Base-by-base conservation (phyloP, 2,113 vertebrate species). In the Myotis lucifugus region DNA sequence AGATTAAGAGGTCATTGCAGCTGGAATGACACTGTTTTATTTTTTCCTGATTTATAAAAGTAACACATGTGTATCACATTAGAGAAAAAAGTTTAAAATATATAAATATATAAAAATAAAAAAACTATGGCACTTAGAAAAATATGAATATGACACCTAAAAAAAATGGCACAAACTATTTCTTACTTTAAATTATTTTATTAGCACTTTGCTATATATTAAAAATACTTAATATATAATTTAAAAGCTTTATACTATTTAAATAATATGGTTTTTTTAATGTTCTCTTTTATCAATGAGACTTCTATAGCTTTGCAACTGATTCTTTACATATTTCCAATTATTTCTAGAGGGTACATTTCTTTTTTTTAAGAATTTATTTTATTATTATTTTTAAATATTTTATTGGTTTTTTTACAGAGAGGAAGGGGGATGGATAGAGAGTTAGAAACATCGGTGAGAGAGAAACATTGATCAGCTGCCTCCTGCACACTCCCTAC, bases 11-110 rank as follows among this genome's bases (percentile, higher is more conserved):
- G 94, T 92, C 90, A 48, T 21, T 88, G 37, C n/a, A 83, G 59
- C 92, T 93, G 88, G 17, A 94, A 93, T 69, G 91, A 95, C 46
- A 96, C 32, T 77, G 25, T 34, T 72, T 70, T 77, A 42, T 87
- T 92, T 69, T 77, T 74, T 42, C 14, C 70, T 94, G 54, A 52
- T 78, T 97, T 95, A 50, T 82, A 90, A 95, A 95, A 93, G 70
- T 42, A 81, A 84, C 27, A 87, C 64, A 50, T 27, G 27, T 61
- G 27, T 81, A 74, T 14, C 21, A 27, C 72, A 82, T 14, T 83
- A 85, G 54, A 86, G 52, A 66, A 86, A 74, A 67, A 94, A 69
- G 10, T 29, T 61, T 50, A 79, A 76, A 79, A 85, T 12, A 84
- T 18, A 86, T 29, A 90, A 46, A 67, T 17, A 25, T 19, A 21